Percentiles rank a stretch among this genome's conserved stretches.
These are phyloP conservation scores for Synanthedon formicaeformis DNA, from an alignment of 2,888 invertebrate genomes.

Conservation along the genomic window DNA sequence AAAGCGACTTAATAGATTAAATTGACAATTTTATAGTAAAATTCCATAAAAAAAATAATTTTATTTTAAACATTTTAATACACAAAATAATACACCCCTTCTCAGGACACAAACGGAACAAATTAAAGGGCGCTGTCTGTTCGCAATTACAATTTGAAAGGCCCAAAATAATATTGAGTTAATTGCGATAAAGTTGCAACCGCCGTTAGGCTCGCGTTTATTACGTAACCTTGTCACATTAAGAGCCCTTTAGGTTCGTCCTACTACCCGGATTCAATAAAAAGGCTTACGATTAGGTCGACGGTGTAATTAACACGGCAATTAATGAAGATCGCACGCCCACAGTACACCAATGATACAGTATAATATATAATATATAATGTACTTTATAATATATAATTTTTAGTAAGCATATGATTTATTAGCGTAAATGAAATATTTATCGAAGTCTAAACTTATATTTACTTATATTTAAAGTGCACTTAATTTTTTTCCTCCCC, in stretches of 20 bases:
- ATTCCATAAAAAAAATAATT: too few species aligned
- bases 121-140: not conserved
- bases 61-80: too few species aligned
- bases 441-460: too few species aligned
- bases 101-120: not conserved
- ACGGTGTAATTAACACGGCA: conserved; percentile 13
- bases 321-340: conserved; percentile 10
- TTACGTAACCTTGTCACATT: conserved; percentile 18
- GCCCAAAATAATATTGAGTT: conserved; percentile 33
- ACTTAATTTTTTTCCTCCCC: too few species aligned
- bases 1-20: too few species aligned
- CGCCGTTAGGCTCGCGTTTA: conserved; percentile 14
- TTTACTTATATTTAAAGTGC: too few species aligned
- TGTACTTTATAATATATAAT: too few species aligned
- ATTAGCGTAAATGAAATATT: too few species aligned
- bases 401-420: too few species aligned
- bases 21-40: too few species aligned
- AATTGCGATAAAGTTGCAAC: conserved; percentile 25
- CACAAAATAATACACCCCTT: too few species aligned
- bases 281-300: conserved; percentile 7
- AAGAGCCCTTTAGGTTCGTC: conserved; percentile 6
- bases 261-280: conserved; percentile 13
- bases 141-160: conserved; percentile 3
- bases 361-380: not conserved
- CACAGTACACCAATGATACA: not conserved